These are phyloP conservation scores for Kryptolebias marmoratus DNA, from an alignment of 2,113 vertebrate genomes.

Conservation along the genomic window DNA sequence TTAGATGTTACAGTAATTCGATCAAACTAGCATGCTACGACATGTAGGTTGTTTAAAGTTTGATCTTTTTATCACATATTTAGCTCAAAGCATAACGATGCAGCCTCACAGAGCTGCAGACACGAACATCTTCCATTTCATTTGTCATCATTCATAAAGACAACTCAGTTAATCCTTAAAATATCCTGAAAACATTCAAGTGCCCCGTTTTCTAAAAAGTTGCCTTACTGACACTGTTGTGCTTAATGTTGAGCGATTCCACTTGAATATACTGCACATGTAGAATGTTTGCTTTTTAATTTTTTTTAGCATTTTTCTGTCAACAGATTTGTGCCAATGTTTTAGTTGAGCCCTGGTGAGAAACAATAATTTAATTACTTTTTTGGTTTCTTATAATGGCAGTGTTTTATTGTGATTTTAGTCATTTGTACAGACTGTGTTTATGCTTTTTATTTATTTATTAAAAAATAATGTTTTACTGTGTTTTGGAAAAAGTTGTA, in stretches of 20 bases:
- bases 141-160: not conserved
- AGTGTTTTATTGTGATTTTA: constrained; percentile 44
- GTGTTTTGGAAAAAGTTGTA: constrained; percentile 32
- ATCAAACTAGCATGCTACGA: not conserved
- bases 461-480: constrained; percentile 29
- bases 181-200: not conserved
- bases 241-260: constrained; percentile 18
- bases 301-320: constrained; percentile 20
- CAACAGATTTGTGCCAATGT: constrained; percentile 46
- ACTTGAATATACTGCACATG: constrained; percentile 51
- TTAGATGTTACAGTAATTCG: not conserved
- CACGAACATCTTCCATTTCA: not conserved
- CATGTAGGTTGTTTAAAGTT: not conserved
- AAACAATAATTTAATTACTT: not conserved
- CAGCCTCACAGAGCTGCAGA: not conserved
- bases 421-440: constrained; percentile 36
- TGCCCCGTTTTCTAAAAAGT: constrained; percentile 8
- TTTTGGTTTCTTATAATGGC: constrained; percentile 16
- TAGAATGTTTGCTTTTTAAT: constrained; percentile 26
- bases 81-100: constrained; percentile 1
- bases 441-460: constrained; percentile 68
- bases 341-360: constrained; percentile 21
- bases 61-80: not conserved
- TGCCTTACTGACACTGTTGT: constrained; percentile 25
- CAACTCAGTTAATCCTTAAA: not conserved